Base-by-base conservation (phyloP, 2,113 vertebrate species). In the Equus przewalskii region DNA sequence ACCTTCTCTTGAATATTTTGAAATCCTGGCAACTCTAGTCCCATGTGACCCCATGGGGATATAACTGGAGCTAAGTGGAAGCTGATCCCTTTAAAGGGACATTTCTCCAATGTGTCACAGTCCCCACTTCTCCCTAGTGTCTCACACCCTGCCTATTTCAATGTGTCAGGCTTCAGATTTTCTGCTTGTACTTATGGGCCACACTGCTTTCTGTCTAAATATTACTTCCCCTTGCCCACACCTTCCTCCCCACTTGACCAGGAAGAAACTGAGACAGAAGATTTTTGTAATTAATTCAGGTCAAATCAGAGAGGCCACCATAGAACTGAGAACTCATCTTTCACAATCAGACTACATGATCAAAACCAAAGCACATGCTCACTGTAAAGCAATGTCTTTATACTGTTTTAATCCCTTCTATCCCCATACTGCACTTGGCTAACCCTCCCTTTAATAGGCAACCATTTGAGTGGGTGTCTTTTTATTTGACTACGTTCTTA, bases 1-100 rank as follows among this genome's bases (percentile, higher is more conserved):
- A 56, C 9, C 67, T 92, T 92, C 19, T 62, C 78, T 84, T 69
- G 60, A 89, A 76, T 78, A 41, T 21, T 65, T 51, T 92, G 81
- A 64, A 86, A 81, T 82, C 65, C 54, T 22, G 70, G 81, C 36
- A 83, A 30, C 60, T 81, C 76, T 58, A 16, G 9, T 44, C n/a
- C 56, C 60, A 0, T 18, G 30, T 28, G 58, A 78, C 18, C 19
- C 22, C 2, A 1, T 5, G 12, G 58, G 26, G 33, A 5, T 51
- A 5, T 70, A 70, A 33, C 49, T 60, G 65, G 79, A 76, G n/a
- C 33, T 89, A 15, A 78, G 49, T 4, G 14, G n/a, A 65, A 72
- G 28, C n/a, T 10, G 22, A 46, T n/a, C 9, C 26, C n/a, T 81
- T 51, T 62, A 13, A 64, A 78, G 18, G 22, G 72, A 16, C 46